Evolutionary conservation across 1,140 invertebrate species (phyloP).

Genomic region (Drosophila setifemur): DNA sequence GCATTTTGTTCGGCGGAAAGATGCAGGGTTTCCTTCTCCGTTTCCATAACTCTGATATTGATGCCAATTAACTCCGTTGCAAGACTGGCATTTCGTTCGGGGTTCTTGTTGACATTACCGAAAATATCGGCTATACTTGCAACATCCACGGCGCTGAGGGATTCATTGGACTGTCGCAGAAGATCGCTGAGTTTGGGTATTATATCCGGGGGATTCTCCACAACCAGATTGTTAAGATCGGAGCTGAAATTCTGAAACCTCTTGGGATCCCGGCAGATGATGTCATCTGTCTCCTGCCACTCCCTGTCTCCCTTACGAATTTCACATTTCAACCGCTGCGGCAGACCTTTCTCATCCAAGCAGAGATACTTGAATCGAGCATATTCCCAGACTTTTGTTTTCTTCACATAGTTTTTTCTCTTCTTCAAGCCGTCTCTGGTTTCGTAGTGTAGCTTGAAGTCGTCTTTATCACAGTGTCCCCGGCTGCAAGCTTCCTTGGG

Average conservation of each 20-base stretch:
- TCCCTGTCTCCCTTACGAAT: constrained; percentile 15
- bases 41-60: constrained; percentile 57
- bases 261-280: constrained; percentile 25
- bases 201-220: neutral
- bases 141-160: constrained; percentile 54
- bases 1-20: constrained; percentile 60
- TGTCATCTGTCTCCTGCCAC: constrained; percentile 29
- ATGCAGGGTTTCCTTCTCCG: constrained; percentile 34
- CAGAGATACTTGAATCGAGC: constrained; percentile 47
- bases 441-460: constrained; percentile 37
- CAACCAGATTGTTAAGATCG: constrained; percentile 27
- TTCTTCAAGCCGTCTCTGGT: neutral
- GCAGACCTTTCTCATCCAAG: constrained; percentile 37
- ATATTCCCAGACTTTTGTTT: constrained; percentile 31
- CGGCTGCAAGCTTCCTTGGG: constrained; percentile 5
- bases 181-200: constrained; percentile 17
- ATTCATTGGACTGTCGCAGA: constrained; percentile 14
- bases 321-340: constrained; percentile 31
- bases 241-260: constrained; percentile 42
- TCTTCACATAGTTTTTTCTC: constrained; percentile 31
- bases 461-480: constrained; percentile 23
- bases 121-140: constrained; percentile 56
- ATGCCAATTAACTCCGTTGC: constrained; percentile 38
- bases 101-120: constrained; percentile 9
- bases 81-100: constrained; percentile 1